Base-by-base conservation (phyloP, 2,797 vertebrate species). In the Rhabdophis nuchalis region DNA sequence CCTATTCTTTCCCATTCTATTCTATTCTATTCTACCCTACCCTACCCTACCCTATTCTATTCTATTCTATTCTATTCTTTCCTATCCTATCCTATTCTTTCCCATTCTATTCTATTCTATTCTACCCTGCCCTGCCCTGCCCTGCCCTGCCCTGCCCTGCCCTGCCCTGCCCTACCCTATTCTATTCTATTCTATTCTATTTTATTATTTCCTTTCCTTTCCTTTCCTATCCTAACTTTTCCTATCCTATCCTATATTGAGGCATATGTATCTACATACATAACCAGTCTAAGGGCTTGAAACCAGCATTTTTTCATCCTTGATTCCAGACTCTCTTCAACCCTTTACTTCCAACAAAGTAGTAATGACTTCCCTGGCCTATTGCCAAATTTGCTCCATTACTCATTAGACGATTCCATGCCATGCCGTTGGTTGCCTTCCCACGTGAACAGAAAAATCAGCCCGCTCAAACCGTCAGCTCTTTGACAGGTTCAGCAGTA, bases 361-460 rank as follows among this genome's bases (percentile, higher is more conserved):
- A 87, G 23, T 1, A 72, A 82, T 54, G 92, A 94, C 89, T 93
- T 87, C 18, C 61, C 41, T 94, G 16, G 41, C 77, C 57, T 82
- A 86, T 91, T 11, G 9, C 32, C 89, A 88, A n/a, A 85, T 96
- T 93, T 93, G 53, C 88, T 93, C 82, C 91, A 2, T 94, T 93
- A 86, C 90, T 85, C 54, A 86, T 36, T 77, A 32, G 46, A 61
- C 91, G 36, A 89, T 94, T 94, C 46, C 77, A 58, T 72, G 92
- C 4, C 1, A 91, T 93, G 16, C 64, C 3, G 58, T 92, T 95
- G 89, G 27, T 92, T 46, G 89, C 4, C 52, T 92, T 95, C 93
- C 52, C 88, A 2, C 88, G 93, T 0, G 90, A 86, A 82, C 14
- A 41, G 13, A 82, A 93, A 82, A 85, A 86, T 57, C 0, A 1